A percentile compares a stretch with the other conserved stretches of the same genome.
Conservation (phyloP, 2,888 invertebrate species). For the Ptychoptera contaminata region DNA sequence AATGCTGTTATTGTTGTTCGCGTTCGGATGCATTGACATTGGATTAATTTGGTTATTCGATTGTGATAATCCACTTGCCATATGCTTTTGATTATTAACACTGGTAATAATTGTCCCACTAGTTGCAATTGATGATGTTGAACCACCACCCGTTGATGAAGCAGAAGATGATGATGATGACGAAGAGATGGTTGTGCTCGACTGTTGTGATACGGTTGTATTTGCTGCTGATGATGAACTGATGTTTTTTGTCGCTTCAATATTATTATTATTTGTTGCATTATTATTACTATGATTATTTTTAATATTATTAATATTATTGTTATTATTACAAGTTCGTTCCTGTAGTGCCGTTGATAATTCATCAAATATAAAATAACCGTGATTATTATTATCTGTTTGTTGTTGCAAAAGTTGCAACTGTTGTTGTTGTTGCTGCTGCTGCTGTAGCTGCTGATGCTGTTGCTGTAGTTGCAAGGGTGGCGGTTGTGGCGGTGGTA, state of each 20-base stretch:
- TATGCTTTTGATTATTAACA: neutral
- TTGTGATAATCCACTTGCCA: neutral
- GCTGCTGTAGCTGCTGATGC: constrained; percentile 10
- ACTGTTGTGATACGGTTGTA: constrained; percentile 2
- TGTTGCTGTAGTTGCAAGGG: constrained; percentile 12
- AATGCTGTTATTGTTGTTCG: constrained; percentile 7
- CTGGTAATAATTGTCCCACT: neutral
- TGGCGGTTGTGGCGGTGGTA: constrained; percentile 10
- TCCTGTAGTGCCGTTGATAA: constrained; percentile 13
- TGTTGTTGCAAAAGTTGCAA: neutral
- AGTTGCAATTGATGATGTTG: constrained; percentile 6
- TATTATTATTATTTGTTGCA: no score
- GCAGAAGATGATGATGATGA: no score
- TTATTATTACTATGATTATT: no score
- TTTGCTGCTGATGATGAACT: neutral
- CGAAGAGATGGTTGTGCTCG: neutral
- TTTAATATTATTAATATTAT: no score
- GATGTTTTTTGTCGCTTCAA: no score
- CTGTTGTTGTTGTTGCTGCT: constrained; percentile 11
- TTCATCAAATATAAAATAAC: constrained; percentile 13
- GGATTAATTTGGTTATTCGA: neutral
- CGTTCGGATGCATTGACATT: constrained; percentile 2
- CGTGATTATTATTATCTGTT: constrained; percentile 3
- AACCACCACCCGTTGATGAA: constrained; percentile 4
- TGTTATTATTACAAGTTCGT: constrained; percentile 1